Evolutionary conservation across 2,113 vertebrate genomes (phyloP), one percentile per base, ranked within the genome.

Genomic region (Lepidothrix coronata): DNA sequence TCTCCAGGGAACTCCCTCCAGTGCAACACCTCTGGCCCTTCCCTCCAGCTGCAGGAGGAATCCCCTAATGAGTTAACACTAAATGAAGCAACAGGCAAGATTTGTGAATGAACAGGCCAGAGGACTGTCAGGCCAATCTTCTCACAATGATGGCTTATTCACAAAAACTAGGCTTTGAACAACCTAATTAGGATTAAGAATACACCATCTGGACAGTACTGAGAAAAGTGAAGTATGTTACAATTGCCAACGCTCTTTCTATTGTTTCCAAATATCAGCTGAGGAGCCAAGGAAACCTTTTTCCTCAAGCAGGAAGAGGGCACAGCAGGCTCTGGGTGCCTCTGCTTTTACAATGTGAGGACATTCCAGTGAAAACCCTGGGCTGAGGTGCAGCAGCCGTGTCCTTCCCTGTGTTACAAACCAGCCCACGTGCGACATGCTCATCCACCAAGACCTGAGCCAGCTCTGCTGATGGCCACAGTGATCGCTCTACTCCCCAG

Each of bases 61-160:
- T 74, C 23, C 59, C 41, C 30, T 84, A 59, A 82, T 2, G 80
- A 91, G 92, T 95, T 91, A 91, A 93, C 1, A 18, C 37, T 35
- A 49, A 73, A 85, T 0, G 51, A 82, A 92, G 80, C 88, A 95
- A 89, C 89, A 75, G 86, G 80, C 83, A 78, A 96, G 96, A 95
- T 87, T 94, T 96, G 93, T 90, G 90, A 94, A 91, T 96, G 94
- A 96, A 91, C 91, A 66, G 85, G 89, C 93, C 83, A 89, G 85
- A 85, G 92, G 83, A 84, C 88, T 93, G 92, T 84, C 93, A 84
- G 88, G 70, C 91, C 95, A 95, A 61, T 88, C 79, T 93, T 84
- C 86, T 61, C 88, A 95, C 91, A 94, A 81, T 93, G 95, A 95
- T 95, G 92, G 86, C 95, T 96, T 95, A 92, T 91, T 97, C 93